phyloP scores from a whole-genome alignment of 2,888 invertebrate species.

The Leptopterna dolabrata region DNA sequence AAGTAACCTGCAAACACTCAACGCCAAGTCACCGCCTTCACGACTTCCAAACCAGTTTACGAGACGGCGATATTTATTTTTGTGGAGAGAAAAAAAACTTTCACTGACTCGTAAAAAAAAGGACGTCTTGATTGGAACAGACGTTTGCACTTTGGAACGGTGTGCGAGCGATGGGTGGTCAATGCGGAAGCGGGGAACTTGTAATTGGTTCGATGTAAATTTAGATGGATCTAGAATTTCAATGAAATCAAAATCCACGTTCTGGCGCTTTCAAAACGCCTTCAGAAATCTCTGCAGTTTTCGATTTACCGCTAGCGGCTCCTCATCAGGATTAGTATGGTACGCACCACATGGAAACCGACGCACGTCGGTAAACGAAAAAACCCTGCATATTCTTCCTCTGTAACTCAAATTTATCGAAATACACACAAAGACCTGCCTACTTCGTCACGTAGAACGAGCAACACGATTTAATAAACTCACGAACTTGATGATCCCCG shows the following conservation, averaged over 20 bases:
- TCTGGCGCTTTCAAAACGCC: background rate
- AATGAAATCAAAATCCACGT: background rate
- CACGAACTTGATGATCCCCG: too few species aligned
- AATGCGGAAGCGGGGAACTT: background rate
- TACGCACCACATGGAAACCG: too few species aligned
- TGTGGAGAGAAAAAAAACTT: background rate
- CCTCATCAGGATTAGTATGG: too few species aligned
- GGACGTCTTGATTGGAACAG: background rate
- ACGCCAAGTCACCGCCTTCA: background rate
- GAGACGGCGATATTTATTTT: background rate
- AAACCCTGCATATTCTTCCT: too few species aligned
- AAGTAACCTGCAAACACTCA: background rate
- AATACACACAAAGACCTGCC: too few species aligned
- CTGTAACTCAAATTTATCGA: too few species aligned
- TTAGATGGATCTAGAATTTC: background rate
- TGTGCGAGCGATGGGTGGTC: background rate
- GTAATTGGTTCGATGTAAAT: background rate
- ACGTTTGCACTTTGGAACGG: background rate
- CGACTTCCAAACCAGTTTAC: background rate
- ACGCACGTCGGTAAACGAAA: too few species aligned
- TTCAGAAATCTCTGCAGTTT: background rate
- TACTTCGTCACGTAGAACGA: too few species aligned
- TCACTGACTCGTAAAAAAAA: background rate
- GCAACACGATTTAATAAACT: too few species aligned
- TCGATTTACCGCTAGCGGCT: too few species aligned